A percentile compares a stretch with the other conserved stretches of the same genome.
phyloP scores from a whole-genome alignment of 2,113 vertebrate genomes.

The Tauraco erythrolophus region DNA sequence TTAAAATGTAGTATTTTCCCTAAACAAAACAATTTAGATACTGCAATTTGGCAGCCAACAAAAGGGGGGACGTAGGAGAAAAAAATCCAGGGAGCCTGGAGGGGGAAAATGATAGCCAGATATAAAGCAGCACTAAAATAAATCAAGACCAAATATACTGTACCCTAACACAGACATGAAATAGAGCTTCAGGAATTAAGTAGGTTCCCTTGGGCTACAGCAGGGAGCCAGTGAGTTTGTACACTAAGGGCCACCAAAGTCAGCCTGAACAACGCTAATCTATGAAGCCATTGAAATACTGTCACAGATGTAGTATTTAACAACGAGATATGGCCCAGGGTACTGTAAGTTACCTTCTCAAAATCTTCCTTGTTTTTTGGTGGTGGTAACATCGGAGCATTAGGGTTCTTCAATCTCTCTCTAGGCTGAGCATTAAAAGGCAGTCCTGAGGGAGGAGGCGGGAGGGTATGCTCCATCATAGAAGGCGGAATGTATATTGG shows the following conservation, averaged over 20 bases:
- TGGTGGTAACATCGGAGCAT: slow-evolving; percentile 90
- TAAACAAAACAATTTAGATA: slow-evolving; percentile 73
- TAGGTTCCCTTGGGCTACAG: slow-evolving; percentile 74
- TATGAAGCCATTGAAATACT: slow-evolving; percentile 76
- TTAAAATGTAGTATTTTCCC: slow-evolving; percentile 68
- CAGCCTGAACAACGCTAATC: slow-evolving; percentile 71
- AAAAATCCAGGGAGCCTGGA: slow-evolving; percentile 72
- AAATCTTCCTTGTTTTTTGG: slow-evolving; percentile 99
- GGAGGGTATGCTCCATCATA: slow-evolving; percentile 99
- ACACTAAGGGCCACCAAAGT: slow-evolving; percentile 72
- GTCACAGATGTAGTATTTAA: slow-evolving; percentile 77
- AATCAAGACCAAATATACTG: slow-evolving; percentile 13
- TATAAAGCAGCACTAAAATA: slow-evolving; percentile 71
- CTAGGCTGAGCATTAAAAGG: slow-evolving; percentile 98
- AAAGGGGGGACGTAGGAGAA: slow-evolving; percentile 73
- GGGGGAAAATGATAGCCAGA: slow-evolving; percentile 71
- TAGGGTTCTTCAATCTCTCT: slow-evolving; percentile 97
- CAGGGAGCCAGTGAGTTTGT: slow-evolving; percentile 76
- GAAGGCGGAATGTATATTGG: slow-evolving; percentile 99
- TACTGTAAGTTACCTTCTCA: slow-evolving; percentile 95
- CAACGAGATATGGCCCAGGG: slow-evolving; percentile 74
- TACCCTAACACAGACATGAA: slow-evolving; percentile 44
- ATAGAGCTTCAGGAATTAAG: slow-evolving; percentile 45
- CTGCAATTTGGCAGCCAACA: slow-evolving; percentile 76
- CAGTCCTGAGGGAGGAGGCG: slow-evolving; percentile 96